A percentile compares a stretch with the other conserved stretches of the same genome.
Evolutionary conservation across 2,113 vertebrate genomes (phyloP).

Genomic region (Tichodroma muraria): DNA sequence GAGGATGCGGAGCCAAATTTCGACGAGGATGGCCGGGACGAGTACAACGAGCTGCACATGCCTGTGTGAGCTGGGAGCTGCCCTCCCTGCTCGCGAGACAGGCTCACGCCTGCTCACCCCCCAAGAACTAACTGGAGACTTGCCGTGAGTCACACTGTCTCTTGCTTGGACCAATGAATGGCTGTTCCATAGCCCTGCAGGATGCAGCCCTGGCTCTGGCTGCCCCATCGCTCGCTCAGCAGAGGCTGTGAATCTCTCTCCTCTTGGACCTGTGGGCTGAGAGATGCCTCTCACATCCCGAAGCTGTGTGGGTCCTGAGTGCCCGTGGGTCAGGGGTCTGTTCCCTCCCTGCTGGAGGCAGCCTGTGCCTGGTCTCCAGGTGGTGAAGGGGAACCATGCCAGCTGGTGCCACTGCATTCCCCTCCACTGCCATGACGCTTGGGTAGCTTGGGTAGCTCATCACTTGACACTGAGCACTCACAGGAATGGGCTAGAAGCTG

Average conservation of each 20-base stretch:
- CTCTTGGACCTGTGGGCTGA: slow-evolving; percentile 12
- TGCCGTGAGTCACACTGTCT: background rate
- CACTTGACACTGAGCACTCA: background rate
- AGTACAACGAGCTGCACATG: slow-evolving; percentile 98
- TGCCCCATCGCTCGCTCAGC: background rate
- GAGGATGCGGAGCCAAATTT: slow-evolving; percentile 95
- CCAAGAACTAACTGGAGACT: background rate
- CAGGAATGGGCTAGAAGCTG: background rate
- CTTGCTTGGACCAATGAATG: slow-evolving; percentile 1
- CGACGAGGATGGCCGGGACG: slow-evolving; percentile 90
- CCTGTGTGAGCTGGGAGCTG: slow-evolving; percentile 76
- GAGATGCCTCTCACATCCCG: background rate
- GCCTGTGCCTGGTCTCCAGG: background rate
- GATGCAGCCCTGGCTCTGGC: background rate
- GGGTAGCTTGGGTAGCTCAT: background rate
- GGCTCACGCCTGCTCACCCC: background rate
- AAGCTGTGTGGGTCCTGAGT: background rate
- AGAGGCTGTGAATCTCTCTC: slow-evolving; percentile 37
- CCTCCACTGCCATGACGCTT: background rate
- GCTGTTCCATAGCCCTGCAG: background rate
- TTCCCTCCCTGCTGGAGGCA: background rate
- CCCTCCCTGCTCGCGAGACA: background rate
- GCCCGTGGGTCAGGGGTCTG: background rate
- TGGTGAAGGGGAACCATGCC: background rate
- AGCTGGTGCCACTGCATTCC: background rate